Base-by-base conservation (phyloP, 2,113 vertebrate species). In the Bufo gargarizans region DNA sequence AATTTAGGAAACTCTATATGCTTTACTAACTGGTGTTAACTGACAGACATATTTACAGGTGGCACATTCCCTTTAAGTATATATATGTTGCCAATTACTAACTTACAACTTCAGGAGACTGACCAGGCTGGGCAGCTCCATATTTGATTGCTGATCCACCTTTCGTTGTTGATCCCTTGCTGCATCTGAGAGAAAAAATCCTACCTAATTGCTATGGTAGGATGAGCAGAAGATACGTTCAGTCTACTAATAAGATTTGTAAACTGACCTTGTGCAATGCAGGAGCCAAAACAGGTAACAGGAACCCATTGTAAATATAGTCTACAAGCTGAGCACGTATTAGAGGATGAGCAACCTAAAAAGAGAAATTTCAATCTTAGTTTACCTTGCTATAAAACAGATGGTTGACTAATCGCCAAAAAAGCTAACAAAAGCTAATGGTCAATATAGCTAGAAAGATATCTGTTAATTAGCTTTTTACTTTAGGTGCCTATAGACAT, bases 291-390 rank as follows among this genome's bases (percentile, higher is more conserved):
- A 99, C 98, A 2, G 98, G 98, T 77, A 99, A 96, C 22, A 99
- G 94, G 93, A 99, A 99, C n/a, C 98, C 98, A 71, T 99, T 98
- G 93, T 97, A 97, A 92, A 99, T 99, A 91, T 99, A 99, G 89
- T 94, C 94, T 86, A 99, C 95, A 58, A 99, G 96, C 94, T 99
- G 98, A 91, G 93, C 95, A 91, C 96, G 96, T 93, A 99, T 99
- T 88, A 95, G 92, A 8, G 96, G 94, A 91, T 99, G 96, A 56
- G 98, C 96, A 91, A 99, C 97, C 98, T 98, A 92, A 85, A 84
- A 86, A 19, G 63, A 84, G 13, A 69, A 65, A 65, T 55, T 55
- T 0, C 22, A 22, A 22, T 22, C 20, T 55, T 56, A 50, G 19
- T 56, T 55, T 78, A 55, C 1, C 4, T 17, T 74, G 16, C 33